Evolutionary conservation across 2,113 vertebrate genomes (phyloP).

Genomic region (Mus spicilegus): DNA sequence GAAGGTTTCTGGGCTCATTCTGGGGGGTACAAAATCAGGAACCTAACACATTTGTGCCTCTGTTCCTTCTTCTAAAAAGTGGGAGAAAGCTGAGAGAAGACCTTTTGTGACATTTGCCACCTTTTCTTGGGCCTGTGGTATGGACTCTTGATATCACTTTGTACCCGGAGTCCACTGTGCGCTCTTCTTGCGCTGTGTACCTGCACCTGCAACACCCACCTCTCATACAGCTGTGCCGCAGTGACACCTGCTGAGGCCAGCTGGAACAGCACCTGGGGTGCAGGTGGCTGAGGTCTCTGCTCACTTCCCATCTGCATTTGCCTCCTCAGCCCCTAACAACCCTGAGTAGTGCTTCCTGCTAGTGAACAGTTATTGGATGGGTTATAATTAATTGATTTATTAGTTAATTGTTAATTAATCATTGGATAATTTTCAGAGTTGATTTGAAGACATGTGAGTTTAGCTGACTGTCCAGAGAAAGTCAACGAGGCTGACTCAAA

Average conservation of each 20-base stretch:
- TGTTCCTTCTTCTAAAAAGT: background rate
- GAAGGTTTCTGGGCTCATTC: background rate
- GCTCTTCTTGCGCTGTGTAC: background rate
- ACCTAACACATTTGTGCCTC: background rate
- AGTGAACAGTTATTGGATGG: fast-evolving
- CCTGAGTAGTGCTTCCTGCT: fast-evolving
- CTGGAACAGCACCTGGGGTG: fast-evolving
- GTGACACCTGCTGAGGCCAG: background rate
- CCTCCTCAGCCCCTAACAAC: background rate
- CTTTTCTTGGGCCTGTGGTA: background rate
- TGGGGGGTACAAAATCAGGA: fast-evolving
- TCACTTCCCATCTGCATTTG: background rate
- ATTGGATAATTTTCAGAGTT: fast-evolving
- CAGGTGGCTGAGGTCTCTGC: background rate
- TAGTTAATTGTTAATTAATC: no score
- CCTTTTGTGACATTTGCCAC: background rate
- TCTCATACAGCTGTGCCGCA: no score
- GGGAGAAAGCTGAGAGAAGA: fast-evolving
- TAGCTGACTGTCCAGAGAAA: background rate
- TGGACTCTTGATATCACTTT: no score
- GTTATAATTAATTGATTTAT: no score
- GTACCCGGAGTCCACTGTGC: fast-evolving
- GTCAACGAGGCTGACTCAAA: no score
- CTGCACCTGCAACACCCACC: fast-evolving
- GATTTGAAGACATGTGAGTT: no score